A percentile compares a stretch with the other conserved stretches of the same genome.
phyloP scores from a whole-genome alignment of 1,140 invertebrate species.

The Eufriesea mexicana region DNA sequence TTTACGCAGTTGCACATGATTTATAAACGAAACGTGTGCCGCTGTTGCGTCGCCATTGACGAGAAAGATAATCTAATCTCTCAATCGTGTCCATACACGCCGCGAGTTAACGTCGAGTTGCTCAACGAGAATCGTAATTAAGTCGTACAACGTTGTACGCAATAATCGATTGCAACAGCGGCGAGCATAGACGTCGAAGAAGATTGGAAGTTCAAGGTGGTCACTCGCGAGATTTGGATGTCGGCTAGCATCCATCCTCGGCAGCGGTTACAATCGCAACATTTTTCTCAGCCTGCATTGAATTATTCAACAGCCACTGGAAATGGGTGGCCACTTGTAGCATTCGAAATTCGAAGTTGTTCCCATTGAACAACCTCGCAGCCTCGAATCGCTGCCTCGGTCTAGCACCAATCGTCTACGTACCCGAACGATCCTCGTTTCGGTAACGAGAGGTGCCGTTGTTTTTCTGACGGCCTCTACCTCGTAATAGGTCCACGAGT shows the following conservation, averaged over 20 bases:
- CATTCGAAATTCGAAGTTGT: conserved; percentile 6
- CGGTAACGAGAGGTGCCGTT: neutral
- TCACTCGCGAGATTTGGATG: neutral
- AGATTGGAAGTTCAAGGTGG: conserved; percentile 3
- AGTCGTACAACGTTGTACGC: neutral
- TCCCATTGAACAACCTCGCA: neutral
- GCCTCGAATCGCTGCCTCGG: neutral
- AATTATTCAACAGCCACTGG: conserved; percentile 29
- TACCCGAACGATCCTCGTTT: neutral
- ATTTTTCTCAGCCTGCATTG: conserved; percentile 12
- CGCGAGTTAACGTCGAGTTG: neutral
- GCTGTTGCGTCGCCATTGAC: neutral
- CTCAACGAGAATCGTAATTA: conserved; percentile 19
- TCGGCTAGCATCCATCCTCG: neutral
- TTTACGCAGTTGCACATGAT: conserved; percentile 5
- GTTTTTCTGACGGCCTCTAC: neutral
- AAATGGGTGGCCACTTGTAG: conserved; percentile 20
- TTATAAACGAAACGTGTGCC: neutral
- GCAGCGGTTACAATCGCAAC: too few species aligned
- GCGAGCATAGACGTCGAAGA: neutral
- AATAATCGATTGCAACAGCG: neutral
- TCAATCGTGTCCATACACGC: neutral
- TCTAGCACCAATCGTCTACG: neutral
- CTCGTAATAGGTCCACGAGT: neutral
- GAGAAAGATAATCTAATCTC: neutral